Base-by-base conservation (phyloP, 2,113 vertebrate genomes). In the Trinectes maculatus region DNA sequence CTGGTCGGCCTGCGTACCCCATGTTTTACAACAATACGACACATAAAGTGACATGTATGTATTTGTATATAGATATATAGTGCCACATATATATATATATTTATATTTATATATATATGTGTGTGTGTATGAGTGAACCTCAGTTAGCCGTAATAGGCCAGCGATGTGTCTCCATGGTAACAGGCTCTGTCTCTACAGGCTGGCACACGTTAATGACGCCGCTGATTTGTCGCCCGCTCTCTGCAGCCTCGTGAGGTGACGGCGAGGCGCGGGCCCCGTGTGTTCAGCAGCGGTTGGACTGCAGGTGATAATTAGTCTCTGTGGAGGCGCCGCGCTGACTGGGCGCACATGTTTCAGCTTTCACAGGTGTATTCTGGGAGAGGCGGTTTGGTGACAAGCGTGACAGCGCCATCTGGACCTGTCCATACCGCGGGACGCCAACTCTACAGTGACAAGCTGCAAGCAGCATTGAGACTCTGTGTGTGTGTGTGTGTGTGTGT, bases 351-450 rank as follows among this genome's bases (percentile, higher is more conserved):
- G 91, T 91, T 92, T 76, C 80, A 77, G 84, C 91, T 92, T 92
- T 92, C 91, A 93, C 88, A 92, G 91, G 92, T 94, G 93, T 84
- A 92, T 92, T 91, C 82, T 91, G 85, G 91, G 91, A 93, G 83
- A 89, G 69, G 74, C 71, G 85, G 83, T 77, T 74, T 71, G 79
- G 62, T 92, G 89, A 93, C 91, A 92, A 86, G 77, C 83, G 68
- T 92, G 92, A 93, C 91, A 87, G 90, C 79, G 66, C 92, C 92
- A 92, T 92, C 91, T 93, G 91, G 90, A 89, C 84, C 89, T 73
- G 87, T 89, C 88, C 59, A 43, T 83, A 70, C 73, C 71, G 55
- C 21, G 77, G 82, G 89, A 89, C 40, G 61, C 63, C 58, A 73
- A 63, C 77, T 77, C 78, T 11, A 28, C 66, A 22, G 61, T 88